A percentile compares a stretch with the other conserved stretches of the same genome.
Conservation (phyloP, 1,140 invertebrate genomes). For the Panonychus citri region DNA sequence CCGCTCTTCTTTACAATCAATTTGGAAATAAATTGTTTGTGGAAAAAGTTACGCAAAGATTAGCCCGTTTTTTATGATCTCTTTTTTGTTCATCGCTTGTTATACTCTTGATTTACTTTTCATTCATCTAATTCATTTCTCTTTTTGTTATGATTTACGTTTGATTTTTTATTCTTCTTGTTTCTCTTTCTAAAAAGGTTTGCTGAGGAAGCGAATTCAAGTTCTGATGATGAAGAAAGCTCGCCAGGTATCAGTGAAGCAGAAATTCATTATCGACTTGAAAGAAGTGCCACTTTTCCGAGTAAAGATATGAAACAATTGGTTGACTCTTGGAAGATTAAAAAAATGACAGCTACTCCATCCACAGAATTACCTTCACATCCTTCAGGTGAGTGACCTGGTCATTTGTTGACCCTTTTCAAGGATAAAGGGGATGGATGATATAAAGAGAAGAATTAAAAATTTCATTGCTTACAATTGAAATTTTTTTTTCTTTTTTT, state of each 20-base stretch:
- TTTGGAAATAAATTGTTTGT: too few species aligned
- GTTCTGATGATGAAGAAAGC: neutral
- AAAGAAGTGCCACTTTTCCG: neutral
- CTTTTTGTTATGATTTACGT: too few species aligned
- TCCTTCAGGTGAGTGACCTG: neutral
- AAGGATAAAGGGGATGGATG: neutral
- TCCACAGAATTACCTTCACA: neutral
- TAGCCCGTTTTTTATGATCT: too few species aligned
- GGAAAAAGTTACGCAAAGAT: too few species aligned
- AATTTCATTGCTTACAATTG: too few species aligned
- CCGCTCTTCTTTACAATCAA: too few species aligned
- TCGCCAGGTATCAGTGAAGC: neutral
- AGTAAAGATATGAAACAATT: conserved; percentile 1
- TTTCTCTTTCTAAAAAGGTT: neutral
- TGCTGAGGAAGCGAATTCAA: neutral
- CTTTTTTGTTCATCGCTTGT: too few species aligned
- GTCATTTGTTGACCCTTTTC: neutral
- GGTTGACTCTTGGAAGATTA: neutral
- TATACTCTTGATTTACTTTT: too few species aligned
- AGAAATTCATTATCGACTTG: neutral
- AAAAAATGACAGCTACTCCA: neutral
- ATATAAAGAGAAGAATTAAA: too few species aligned
- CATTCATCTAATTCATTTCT: too few species aligned
- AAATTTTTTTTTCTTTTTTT: too few species aligned
- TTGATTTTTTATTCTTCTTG: neutral